Conservation (phyloP, 2,113 vertebrate genomes). For the Zosterops hypoxanthus region DNA sequence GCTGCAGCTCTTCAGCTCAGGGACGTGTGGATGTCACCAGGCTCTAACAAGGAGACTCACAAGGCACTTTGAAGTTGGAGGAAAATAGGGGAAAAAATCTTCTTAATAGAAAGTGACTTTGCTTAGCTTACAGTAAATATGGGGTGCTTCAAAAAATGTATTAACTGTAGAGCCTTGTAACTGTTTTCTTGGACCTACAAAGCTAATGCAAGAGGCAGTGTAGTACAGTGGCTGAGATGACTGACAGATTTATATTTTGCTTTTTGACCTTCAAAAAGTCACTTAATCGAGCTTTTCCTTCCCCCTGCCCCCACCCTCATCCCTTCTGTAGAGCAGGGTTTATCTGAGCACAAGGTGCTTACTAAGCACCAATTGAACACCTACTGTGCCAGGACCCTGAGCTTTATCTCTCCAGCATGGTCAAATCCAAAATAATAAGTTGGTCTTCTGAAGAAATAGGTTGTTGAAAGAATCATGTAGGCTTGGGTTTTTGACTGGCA, state of each 20-base stretch:
- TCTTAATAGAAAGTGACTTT: slow-evolving; percentile 7
- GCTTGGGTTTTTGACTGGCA: background rate
- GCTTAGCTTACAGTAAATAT: background rate
- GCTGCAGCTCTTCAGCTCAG: background rate
- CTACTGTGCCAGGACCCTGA: background rate
- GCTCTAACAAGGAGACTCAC: background rate
- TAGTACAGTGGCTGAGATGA: background rate
- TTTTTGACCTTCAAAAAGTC: slow-evolving; percentile 8
- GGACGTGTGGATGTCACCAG: background rate
- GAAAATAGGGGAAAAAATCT: slow-evolving; percentile 15
- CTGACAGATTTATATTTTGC: background rate
- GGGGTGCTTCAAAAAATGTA: background rate
- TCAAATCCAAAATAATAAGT: background rate
- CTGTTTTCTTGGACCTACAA: background rate
- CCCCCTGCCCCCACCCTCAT: background rate
- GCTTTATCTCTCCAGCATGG: background rate
- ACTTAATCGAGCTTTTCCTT: background rate
- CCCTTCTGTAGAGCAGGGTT: background rate
- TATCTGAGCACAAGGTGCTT: slow-evolving; percentile 19
- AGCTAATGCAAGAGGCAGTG: background rate
- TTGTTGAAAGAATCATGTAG: background rate
- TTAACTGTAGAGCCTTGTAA: background rate
- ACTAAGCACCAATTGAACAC: background rate
- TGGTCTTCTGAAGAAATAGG: background rate
- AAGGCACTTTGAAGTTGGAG: background rate